Evolutionary conservation across 2,797 vertebrate genomes (phyloP).

Genomic region (Pseudopleuronectes americanus): DNA sequence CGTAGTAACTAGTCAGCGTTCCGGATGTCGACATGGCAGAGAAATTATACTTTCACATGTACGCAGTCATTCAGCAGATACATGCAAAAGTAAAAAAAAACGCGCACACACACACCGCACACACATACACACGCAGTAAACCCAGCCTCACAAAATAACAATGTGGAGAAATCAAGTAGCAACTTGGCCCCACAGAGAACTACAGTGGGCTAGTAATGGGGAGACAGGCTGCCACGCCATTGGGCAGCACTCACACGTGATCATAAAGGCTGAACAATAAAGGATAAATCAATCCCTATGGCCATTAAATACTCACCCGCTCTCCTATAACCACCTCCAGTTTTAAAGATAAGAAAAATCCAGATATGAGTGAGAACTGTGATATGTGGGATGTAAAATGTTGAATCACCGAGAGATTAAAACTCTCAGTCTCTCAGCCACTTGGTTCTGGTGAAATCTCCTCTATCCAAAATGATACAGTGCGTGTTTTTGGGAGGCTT

Average conservation of each 20-base stretch:
- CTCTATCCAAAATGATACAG: conserved; percentile 60
- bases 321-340: conserved; percentile 86
- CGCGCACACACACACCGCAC: conserved; percentile 59
- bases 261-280: conserved; percentile 93
- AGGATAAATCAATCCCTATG: conserved; percentile 96
- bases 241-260: conserved; percentile 89
- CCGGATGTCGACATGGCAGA: conserved; percentile 95
- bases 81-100: conserved; percentile 68
- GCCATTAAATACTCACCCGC: conserved; percentile 94
- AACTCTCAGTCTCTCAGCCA: conserved; percentile 18
- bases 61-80: conserved; percentile 73
- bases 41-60: conserved; percentile 75
- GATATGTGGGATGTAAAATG: conserved; percentile 33
- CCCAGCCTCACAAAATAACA: conserved; percentile 91
- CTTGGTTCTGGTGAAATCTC: conserved; percentile 33
- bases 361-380: conserved; percentile 71
- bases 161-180: conserved; percentile 96
- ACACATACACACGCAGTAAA: conserved; percentile 79
- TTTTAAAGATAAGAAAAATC: conserved; percentile 91
- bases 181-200: conserved; percentile 91
- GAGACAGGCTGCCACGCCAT: conserved; percentile 85
- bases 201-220: conserved; percentile 96
- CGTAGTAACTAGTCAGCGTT: conserved; percentile 94
- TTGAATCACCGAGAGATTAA: conserved; percentile 23
- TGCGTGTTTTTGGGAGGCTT: conserved; percentile 81